Evolutionary conservation across 2,113 vertebrate genomes (phyloP).

Genomic region (Callaeas wilsoni): DNA sequence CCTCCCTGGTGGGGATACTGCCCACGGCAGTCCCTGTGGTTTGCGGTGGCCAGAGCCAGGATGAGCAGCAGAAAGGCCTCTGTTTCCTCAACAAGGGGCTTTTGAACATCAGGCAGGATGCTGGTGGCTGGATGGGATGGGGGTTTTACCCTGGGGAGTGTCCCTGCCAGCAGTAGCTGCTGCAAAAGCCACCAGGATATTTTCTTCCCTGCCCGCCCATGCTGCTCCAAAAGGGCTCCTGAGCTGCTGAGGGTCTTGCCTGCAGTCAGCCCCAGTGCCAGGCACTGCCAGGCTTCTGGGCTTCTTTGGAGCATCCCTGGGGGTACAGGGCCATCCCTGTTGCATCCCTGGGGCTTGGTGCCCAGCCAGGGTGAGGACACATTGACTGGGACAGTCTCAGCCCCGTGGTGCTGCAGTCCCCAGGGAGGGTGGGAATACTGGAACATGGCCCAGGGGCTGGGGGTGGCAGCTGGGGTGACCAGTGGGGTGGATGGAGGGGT

Average conservation of each 20-base stretch:
- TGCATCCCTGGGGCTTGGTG: background rate
- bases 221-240: background rate
- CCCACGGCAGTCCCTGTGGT: background rate
- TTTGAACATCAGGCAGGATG: background rate
- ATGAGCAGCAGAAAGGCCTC: background rate
- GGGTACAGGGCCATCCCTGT: background rate
- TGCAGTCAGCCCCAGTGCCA: rapidly evolving
- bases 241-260: background rate
- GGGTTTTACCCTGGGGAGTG: background rate
- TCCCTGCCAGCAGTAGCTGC: rapidly evolving
- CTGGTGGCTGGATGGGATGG: background rate
- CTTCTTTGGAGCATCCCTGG: background rate
- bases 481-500: background rate
- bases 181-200: background rate
- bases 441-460: no score
- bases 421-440: background rate
- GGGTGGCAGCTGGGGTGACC: background rate
- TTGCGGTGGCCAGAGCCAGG: background rate
- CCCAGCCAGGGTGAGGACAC: background rate
- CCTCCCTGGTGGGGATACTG: background rate
- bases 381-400: background rate
- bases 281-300: background rate
- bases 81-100: background rate
- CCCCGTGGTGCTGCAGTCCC: background rate
- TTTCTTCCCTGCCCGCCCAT: rapidly evolving